Percentiles rank a stretch among this genome's conserved stretches.
Evolutionary conservation across 2,113 vertebrate genomes (phyloP).

Genomic region (Sylvia atricapilla): DNA sequence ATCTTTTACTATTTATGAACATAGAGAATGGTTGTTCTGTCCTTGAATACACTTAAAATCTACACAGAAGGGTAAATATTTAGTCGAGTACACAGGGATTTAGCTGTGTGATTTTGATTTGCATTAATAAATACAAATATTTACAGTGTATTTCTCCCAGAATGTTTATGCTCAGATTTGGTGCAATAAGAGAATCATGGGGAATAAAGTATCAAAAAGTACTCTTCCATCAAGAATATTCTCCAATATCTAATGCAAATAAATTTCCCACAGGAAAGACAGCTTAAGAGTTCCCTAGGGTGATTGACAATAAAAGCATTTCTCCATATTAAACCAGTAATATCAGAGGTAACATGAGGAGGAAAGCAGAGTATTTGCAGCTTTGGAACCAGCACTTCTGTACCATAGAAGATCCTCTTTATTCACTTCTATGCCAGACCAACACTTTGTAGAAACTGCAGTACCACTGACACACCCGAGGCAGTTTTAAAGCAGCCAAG

Average conservation of each 20-base stretch:
- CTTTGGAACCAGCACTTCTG: background rate
- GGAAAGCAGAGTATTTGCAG: background rate
- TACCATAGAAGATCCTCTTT: background rate
- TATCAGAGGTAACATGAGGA: background rate
- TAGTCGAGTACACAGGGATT: conserved; percentile 10
- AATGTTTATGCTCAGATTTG: conserved; percentile 13
- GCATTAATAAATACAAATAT: conserved; percentile 63
- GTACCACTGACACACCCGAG: background rate
- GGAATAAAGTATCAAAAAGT: background rate
- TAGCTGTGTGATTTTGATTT: conserved; percentile 45
- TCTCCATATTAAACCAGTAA: background rate
- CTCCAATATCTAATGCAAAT: background rate
- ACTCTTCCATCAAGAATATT: background rate
- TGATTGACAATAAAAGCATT: background rate
- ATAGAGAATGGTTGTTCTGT: background rate
- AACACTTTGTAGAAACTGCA: background rate
- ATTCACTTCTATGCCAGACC: background rate
- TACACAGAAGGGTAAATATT: conserved; percentile 60
- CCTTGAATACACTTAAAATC: conserved; percentile 49
- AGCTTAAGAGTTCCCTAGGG: background rate
- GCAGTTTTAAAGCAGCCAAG: background rate
- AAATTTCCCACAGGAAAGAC: background rate
- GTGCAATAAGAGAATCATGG: background rate
- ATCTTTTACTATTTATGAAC: conserved; percentile 6
- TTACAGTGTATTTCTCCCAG: conserved; percentile 39